Evolutionary conservation across 1,140 invertebrate genomes (phyloP).

Genomic region (Dufourea novaeangliae): DNA sequence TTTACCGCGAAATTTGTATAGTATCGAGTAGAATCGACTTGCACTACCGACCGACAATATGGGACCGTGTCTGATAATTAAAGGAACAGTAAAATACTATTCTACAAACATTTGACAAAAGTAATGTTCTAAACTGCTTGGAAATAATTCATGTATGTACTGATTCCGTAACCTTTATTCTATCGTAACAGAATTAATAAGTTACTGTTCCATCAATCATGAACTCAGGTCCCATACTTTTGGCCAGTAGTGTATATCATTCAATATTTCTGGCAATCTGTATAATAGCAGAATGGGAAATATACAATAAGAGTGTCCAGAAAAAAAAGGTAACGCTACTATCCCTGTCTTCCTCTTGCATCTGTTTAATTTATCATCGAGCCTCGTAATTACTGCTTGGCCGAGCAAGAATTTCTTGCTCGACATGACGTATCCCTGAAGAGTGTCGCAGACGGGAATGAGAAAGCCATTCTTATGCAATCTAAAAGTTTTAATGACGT

Average conservation of each 20-base stretch:
- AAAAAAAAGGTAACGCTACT: not conserved
- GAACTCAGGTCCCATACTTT: too few species aligned
- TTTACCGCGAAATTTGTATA: constrained; percentile 23
- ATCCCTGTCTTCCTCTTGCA: not conserved
- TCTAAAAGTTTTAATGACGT: constrained; percentile 82
- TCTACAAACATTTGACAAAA: too few species aligned
- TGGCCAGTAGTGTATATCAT: too few species aligned
- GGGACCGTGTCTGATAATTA: too few species aligned
- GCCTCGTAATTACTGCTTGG: constrained; percentile 67
- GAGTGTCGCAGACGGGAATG: constrained; percentile 45
- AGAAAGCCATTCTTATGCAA: constrained; percentile 80
- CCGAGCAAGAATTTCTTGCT: constrained; percentile 63
- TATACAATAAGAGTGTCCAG: not conserved
- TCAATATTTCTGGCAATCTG: constrained; percentile 31
- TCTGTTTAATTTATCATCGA: constrained; percentile 68
- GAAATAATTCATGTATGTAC: too few species aligned
- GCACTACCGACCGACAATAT: too few species aligned
- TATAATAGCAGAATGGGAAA: not conserved
- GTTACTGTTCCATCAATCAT: too few species aligned
- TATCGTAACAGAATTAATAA: too few species aligned
- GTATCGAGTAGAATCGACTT: constrained; percentile 33
- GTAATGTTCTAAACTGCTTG: too few species aligned
- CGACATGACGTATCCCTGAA: constrained; percentile 56
- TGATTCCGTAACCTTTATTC: too few species aligned
- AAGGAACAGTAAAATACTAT: too few species aligned